These are phyloP conservation scores for Allygus modestus DNA, from an alignment of 2,888 invertebrate genomes.

Conservation along the genomic window DNA sequence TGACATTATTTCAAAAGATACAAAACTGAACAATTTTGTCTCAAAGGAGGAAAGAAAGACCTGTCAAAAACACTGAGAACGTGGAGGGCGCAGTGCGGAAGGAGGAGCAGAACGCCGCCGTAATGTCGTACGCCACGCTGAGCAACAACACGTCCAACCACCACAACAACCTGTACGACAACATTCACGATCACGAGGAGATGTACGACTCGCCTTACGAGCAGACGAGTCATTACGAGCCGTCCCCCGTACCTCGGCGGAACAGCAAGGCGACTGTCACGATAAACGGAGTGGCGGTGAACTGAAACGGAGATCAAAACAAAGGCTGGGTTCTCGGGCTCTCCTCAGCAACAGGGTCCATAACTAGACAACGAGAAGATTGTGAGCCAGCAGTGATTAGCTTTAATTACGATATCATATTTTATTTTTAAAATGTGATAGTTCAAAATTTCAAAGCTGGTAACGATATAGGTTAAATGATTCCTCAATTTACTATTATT, in stretches of 20 bases:
- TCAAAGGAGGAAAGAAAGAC: conserved; percentile 87
- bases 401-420: neutral
- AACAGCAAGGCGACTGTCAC: conserved; percentile 81
- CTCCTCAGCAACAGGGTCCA: neutral
- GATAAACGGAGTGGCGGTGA: conserved; percentile 92
- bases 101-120: conserved; percentile 91
- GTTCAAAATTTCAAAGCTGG: neutral
- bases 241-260: conserved; percentile 79
- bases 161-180: conserved; percentile 79
- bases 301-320: conserved; percentile 34
- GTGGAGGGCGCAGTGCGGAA: conserved; percentile 91
- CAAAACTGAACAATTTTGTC: neutral
- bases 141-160: conserved; percentile 81
- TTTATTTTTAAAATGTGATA: neutral
- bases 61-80: conserved; percentile 93
- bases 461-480: neutral
- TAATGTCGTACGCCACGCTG: conserved; percentile 92
- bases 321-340: neutral
- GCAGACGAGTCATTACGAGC: conserved; percentile 83
- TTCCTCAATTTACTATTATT: neutral
- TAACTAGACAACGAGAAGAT: neutral
- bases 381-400: neutral
- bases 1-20: neutral
- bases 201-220: conserved; percentile 88
- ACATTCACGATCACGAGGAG: conserved; percentile 79